Conservation (phyloP, 2,113 vertebrate species). For the Cochlearius cochlearius region DNA sequence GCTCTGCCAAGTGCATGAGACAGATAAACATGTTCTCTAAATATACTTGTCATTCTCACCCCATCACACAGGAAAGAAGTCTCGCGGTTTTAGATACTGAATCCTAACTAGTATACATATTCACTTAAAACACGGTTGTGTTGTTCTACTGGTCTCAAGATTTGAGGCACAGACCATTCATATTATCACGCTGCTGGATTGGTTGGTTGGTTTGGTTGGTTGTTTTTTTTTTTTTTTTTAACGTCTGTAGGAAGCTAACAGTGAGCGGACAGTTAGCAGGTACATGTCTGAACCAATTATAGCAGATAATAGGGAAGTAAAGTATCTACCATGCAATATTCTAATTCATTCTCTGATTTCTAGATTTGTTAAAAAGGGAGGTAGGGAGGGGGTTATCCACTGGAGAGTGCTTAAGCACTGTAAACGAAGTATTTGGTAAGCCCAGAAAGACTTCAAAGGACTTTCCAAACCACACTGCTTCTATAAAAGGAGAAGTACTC, state of each 20-base stretch:
- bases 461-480: not conserved
- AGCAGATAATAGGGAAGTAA: not conserved
- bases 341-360: not conserved
- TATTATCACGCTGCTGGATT: not conserved
- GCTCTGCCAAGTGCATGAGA: not conserved
- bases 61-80: not conserved
- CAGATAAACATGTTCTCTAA: not conserved
- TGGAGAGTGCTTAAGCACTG: not conserved
- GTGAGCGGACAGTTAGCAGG: not conserved
- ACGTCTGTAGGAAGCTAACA: not conserved
- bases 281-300: not conserved
- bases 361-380: not conserved
- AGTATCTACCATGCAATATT: not conserved
- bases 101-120: not conserved
- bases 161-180: not conserved
- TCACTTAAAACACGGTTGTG: not conserved
- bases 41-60: not conserved
- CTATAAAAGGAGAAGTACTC: not conserved
- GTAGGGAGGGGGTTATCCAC: accelerated
- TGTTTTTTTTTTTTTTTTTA: not conserved
- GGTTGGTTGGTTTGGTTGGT: not conserved
- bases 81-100: not conserved
- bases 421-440: not conserved
- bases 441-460: not conserved
- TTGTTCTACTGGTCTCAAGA: not conserved